These are phyloP conservation scores for Pecten maximus DNA, from an alignment of 2,888 invertebrate species.

Conservation along the genomic window DNA sequence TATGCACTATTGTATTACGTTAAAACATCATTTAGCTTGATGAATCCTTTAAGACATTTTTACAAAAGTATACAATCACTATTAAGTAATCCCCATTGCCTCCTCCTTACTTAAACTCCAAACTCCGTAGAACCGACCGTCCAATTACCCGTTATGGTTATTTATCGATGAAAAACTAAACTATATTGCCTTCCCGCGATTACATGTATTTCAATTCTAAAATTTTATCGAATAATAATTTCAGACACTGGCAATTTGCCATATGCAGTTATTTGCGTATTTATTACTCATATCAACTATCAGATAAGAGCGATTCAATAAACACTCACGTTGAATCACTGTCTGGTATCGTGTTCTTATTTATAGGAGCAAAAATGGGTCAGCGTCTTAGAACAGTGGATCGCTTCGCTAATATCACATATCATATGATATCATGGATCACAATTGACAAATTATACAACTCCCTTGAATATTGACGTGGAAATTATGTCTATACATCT, in stretches of 20 bases:
- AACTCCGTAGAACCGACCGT: not conserved
- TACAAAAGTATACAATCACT: not conserved
- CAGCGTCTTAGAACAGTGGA: not conserved
- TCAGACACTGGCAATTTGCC: constrained; percentile 9
- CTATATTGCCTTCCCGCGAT: not conserved
- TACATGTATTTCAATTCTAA: constrained; percentile 1
- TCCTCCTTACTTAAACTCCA: not conserved
- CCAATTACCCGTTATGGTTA: not conserved
- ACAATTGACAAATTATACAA: too few relatives aligned
- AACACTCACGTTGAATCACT: not conserved
- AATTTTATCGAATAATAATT: not conserved
- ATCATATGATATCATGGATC: too few relatives aligned
- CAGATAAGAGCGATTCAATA: not conserved
- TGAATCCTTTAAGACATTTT: not conserved
- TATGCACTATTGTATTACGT: too few relatives aligned
- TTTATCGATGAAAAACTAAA: not conserved
- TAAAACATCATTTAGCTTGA: too few relatives aligned
- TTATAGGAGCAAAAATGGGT: not conserved
- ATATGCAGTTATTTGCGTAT: not conserved
- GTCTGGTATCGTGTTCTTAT: not conserved
- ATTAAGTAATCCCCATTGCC: not conserved
- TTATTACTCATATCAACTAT: not conserved
- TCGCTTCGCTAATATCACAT: not conserved
- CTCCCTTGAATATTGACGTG: too few relatives aligned
- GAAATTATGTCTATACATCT: too few relatives aligned